Evolutionary conservation across 2,888 invertebrate genomes (phyloP), one percentile per base, ranked within the genome.

Genomic region (Volucella zonaria): DNA sequence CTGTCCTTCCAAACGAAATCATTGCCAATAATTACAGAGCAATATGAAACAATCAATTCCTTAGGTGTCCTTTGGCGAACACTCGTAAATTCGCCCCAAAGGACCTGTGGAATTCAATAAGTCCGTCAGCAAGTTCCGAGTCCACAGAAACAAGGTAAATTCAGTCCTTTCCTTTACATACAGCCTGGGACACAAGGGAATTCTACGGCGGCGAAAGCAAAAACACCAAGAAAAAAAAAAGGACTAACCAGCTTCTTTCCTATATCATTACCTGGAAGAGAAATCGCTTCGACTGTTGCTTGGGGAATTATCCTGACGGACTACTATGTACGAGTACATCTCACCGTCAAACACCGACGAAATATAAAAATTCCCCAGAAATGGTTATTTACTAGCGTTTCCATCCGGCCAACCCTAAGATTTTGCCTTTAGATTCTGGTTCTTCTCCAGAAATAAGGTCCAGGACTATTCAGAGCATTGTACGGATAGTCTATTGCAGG

Each of bases 1-100:
- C 31, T 23, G 18, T 47, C 4, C 2, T 14, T n/a, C 1, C 18
- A 47, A 49, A 12, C 54, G 12, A 11, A 56, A 31, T 64, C 49
- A 1, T 6, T 45, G 58, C 49, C 40, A 54, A 51, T 56, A 49
- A 68, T 73, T 49, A 47, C 58, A 56, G 40, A 14, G n/a, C 49
- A 64, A 52, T 56, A 47, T 52, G 64, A 70, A 64, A 81, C 68
- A 75, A 81, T 75, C 62, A 62, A 75, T 75, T 74, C 61, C 42
- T 42, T 45, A 3, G 10, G 15, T 42, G 31, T 61, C 64, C 38
- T 18, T 66, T 49, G 58, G 58, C 59, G 23, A 79, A 79, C 6
- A 31, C 31, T 31, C 31, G 31, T 73, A 73, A 73, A 73, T 40
- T 54, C 15, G 15, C 31, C 31, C n/a, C 62, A 42, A 78, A 66